Percentiles rank a stretch among this genome's conserved stretches.
Conservation (phyloP, 2,888 invertebrate genomes). For the Perizoma affinitatum region DNA sequence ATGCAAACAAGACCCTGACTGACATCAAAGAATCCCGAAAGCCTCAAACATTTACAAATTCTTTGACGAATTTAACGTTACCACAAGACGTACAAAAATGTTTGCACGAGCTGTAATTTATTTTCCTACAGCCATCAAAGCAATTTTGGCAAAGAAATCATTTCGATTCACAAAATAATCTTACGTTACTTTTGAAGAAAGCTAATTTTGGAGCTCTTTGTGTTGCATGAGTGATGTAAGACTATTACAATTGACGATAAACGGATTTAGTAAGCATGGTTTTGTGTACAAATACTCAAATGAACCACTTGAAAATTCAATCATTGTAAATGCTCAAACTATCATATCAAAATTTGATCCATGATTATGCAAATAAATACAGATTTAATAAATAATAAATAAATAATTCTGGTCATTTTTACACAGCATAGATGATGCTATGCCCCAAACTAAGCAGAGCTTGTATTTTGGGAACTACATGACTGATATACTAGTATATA, state of each 20-base stretch:
- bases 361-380: too few relatives aligned
- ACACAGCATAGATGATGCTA: too few relatives aligned
- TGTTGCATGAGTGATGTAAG: not conserved
- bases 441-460: too few relatives aligned
- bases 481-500: too few relatives aligned
- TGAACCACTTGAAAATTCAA: too few relatives aligned
- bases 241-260: too few relatives aligned
- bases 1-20: slow-evolving; percentile 29
- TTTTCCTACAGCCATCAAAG: slow-evolving; percentile 40
- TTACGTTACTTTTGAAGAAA: slow-evolving; percentile 14
- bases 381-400: too few relatives aligned
- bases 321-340: too few relatives aligned
- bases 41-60: slow-evolving; percentile 40
- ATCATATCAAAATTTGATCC: not conserved
- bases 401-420: too few relatives aligned
- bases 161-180: slow-evolving; percentile 26
- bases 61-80: slow-evolving; percentile 44
- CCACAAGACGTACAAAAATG: slow-evolving; percentile 38
- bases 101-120: slow-evolving; percentile 42
- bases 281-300: too few relatives aligned
- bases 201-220: slow-evolving; percentile 22
- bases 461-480: too few relatives aligned
- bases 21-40: slow-evolving; percentile 37
- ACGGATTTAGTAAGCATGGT: too few relatives aligned
- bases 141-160: slow-evolving; percentile 35